Percentiles rank a stretch among this genome's conserved stretches.
Conservation (phyloP, 2,888 invertebrate species). For the Syrphus vitripennis region DNA sequence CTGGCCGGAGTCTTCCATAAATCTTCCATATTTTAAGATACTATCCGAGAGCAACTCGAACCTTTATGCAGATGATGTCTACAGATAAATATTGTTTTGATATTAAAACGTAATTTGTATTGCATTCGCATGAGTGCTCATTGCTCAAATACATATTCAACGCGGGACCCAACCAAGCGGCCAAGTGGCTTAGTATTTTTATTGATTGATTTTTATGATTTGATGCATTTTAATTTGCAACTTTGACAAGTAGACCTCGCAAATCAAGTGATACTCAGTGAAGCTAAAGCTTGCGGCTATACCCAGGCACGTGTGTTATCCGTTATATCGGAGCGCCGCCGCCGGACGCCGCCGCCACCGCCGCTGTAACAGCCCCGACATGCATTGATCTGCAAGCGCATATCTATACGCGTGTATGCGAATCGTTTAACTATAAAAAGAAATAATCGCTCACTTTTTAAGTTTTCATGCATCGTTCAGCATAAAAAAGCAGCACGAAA, state of each 20-base stretch:
- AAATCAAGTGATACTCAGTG: slow-evolving; percentile 58
- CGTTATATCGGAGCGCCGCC: background rate
- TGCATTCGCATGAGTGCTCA: slow-evolving; percentile 42
- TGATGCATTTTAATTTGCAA: slow-evolving; percentile 67
- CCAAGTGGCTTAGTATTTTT: background rate
- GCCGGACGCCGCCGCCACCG: background rate
- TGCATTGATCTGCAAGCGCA: background rate
- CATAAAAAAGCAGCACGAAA: slow-evolving; percentile 34
- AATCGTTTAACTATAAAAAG: slow-evolving; percentile 31
- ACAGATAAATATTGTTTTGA: slow-evolving; percentile 17
- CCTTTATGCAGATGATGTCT: slow-evolving; percentile 55
- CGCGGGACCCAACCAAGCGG: background rate
- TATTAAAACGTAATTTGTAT: slow-evolving; percentile 39
- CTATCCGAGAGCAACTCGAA: slow-evolving; percentile 18
- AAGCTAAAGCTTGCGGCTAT: slow-evolving; percentile 10
- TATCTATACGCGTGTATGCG: background rate
- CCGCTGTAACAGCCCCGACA: background rate
- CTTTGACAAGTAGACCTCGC: slow-evolving; percentile 58
- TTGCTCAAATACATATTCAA: slow-evolving; percentile 47
- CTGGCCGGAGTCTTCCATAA: slow-evolving; percentile 31
- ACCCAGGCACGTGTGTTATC: slow-evolving; percentile 33
- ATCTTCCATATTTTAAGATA: slow-evolving; percentile 30
- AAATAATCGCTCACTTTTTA: slow-evolving; percentile 26
- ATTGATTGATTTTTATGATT: slow-evolving; percentile 66
- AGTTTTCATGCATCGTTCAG: slow-evolving; percentile 6